Conservation (phyloP, 2,888 invertebrate species). For the Epinotia nisella region DNA sequence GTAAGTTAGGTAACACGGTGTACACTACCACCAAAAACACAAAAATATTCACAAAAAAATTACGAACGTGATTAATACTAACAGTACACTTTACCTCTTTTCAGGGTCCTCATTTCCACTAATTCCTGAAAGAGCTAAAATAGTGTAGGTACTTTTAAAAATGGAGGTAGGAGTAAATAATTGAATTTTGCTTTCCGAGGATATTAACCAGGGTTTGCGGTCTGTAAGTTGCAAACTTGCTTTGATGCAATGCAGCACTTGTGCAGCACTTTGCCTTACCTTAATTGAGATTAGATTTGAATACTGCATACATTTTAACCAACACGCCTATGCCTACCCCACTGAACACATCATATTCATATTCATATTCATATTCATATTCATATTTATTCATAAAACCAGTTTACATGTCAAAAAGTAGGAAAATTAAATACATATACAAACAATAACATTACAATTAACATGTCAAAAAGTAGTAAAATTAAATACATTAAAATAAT, state of each 20-base stretch:
- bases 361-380: too few relatives aligned
- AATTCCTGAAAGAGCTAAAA: background rate
- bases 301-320: background rate
- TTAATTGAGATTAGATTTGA: background rate
- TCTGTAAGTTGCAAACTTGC: slow-evolving; percentile 27
- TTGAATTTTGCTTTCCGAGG: background rate
- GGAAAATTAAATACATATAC: too few relatives aligned
- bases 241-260: background rate
- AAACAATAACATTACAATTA: too few relatives aligned
- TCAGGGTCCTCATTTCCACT: slow-evolving; percentile 11
- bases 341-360: background rate
- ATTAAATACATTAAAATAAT: too few relatives aligned
- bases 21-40: too few relatives aligned
- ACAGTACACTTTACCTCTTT: background rate
- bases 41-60: too few relatives aligned
- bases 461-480: too few relatives aligned
- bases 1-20: too few relatives aligned
- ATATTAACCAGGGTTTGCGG: slow-evolving; percentile 3
- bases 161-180: slow-evolving; percentile 12
- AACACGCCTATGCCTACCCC: too few relatives aligned
- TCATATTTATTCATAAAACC: too few relatives aligned
- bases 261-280: background rate
- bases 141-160: slow-evolving; percentile 1
- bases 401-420: too few relatives aligned
- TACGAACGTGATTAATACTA: too few relatives aligned